A percentile compares a stretch with the other conserved stretches of the same genome.
Evolutionary conservation across 2,113 vertebrate species (phyloP).

Genomic region (Paralichthys olivaceus): DNA sequence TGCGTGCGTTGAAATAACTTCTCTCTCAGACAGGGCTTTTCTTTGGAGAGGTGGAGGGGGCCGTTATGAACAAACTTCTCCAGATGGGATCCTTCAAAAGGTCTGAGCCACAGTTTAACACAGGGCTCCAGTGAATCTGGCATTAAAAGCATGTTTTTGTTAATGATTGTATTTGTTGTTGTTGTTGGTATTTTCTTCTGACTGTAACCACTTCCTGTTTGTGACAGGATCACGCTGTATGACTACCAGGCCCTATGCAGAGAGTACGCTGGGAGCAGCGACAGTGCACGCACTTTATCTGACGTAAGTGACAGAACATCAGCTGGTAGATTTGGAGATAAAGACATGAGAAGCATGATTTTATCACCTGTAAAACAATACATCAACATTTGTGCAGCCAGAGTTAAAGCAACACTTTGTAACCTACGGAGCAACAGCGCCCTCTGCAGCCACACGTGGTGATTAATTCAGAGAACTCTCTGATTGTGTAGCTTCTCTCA

Average conservation of each 20-base stretch:
- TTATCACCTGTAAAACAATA: neutral
- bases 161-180: too few species aligned
- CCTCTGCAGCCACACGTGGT: neutral
- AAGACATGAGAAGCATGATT: neutral
- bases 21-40: conserved; percentile 92
- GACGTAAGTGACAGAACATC: conserved; percentile 85
- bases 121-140: neutral
- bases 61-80: conserved; percentile 97
- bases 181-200: neutral
- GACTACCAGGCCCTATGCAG: conserved; percentile 97
- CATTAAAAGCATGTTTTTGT: neutral
- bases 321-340: neutral
- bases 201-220: neutral
- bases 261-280: conserved; percentile 93
- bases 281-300: conserved; percentile 88
- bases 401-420: too few species aligned
- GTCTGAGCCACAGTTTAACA: conserved; percentile 74
- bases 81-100: conserved; percentile 98
- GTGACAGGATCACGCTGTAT: conserved; percentile 93
- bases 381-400: neutral
- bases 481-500: neutral
- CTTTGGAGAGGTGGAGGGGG: conserved; percentile 96
- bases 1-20: conserved; percentile 45
- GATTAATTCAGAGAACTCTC: too few species aligned
- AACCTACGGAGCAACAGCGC: neutral